A percentile compares a stretch with the other conserved stretches of the same genome.
phyloP scores from a whole-genome alignment of 1,140 invertebrate genomes.

The Patella vulgata region DNA sequence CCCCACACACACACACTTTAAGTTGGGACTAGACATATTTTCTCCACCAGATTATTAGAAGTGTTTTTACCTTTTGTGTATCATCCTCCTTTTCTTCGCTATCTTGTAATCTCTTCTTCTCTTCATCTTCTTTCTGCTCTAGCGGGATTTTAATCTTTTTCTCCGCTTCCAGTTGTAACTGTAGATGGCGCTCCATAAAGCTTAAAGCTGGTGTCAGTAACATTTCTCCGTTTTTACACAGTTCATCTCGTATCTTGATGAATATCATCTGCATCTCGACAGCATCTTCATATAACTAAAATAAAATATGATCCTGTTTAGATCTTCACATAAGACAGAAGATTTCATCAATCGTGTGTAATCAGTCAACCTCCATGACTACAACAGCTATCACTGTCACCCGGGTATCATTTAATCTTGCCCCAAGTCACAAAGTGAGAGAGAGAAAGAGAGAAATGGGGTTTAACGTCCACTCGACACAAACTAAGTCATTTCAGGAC shows the following conservation, averaged over 20 bases:
- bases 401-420: no score
- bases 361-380: no score
- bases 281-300: slow-evolving; percentile 91
- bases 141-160: slow-evolving; percentile 81
- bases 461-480: no score
- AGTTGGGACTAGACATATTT: slow-evolving; percentile 1
- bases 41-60: background rate
- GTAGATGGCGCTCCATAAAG: slow-evolving; percentile 73
- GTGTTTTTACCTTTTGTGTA: slow-evolving; percentile 56
- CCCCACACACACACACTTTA: no score
- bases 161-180: slow-evolving; percentile 76
- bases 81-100: slow-evolving; percentile 42
- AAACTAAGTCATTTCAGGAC: no score
- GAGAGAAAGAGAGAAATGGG: no score
- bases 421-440: no score
- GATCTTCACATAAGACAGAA: no score
- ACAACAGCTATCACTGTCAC: no score
- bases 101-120: slow-evolving; percentile 66
- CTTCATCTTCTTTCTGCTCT: slow-evolving; percentile 79
- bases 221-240: slow-evolving; percentile 76
- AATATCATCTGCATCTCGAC: slow-evolving; percentile 94
- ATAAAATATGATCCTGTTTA: no score
- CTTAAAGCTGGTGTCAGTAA: slow-evolving; percentile 87
- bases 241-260: slow-evolving; percentile 75
- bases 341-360: no score